Conservation (phyloP, 2,113 vertebrate genomes). For the Tachuris rubrigastra region DNA sequence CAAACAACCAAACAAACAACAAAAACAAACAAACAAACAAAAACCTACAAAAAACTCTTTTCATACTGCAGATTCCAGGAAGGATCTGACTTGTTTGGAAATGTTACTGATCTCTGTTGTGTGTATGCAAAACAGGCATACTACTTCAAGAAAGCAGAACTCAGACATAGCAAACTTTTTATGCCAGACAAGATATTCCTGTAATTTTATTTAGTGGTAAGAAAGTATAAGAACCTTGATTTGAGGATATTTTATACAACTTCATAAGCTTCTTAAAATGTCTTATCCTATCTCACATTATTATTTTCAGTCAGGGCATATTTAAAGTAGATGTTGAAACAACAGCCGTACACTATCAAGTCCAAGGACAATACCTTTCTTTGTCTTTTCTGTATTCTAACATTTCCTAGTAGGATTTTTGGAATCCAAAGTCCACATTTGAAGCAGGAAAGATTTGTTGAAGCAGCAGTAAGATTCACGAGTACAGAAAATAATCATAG, state of each 20-base stretch:
- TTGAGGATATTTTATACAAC: not conserved
- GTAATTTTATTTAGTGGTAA: not conserved
- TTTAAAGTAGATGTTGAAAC: not conserved
- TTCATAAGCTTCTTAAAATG: not conserved
- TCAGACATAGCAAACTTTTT: not conserved
- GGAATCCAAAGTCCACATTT: not conserved
- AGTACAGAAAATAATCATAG: not conserved
- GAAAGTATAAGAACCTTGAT: not conserved
- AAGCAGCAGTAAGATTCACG: not conserved
- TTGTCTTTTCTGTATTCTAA: not conserved
- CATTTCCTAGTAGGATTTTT: not conserved
- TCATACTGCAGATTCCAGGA: not conserved
- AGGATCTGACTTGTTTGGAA: not conserved
- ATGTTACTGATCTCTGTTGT: not conserved
- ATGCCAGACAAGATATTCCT: not conserved
- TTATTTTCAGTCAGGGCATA: not conserved
- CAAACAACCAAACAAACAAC: too few species aligned
- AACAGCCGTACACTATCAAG: accelerated
- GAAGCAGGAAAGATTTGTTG: not conserved
- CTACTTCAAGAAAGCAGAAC: not conserved
- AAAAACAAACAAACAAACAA: too few species aligned
- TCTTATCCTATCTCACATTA: not conserved
- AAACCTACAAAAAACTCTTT: too few species aligned
- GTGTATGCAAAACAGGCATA: not conserved
- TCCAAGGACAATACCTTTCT: not conserved